Base-by-base conservation (phyloP, 2,888 invertebrate species). In the Gryllus longicercus region DNA sequence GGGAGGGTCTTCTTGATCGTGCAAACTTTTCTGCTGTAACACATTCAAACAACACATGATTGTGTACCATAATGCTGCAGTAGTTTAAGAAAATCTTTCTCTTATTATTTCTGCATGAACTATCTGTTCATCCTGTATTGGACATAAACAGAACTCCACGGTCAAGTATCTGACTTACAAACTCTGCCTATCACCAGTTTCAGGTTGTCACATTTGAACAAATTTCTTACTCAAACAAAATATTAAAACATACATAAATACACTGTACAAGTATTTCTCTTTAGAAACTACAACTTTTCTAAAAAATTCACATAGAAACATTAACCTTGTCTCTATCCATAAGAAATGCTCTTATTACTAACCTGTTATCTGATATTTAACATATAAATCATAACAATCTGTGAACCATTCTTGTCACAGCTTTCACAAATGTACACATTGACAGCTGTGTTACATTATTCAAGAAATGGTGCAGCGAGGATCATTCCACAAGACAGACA, bases 301-400 rank as follows among this genome's bases (percentile, higher is more conserved):
- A 63, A 63, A 63, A 63, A 63, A 63, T 63, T 63, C 63, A 63
- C 63, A 63, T 63, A 63, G 63, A 63, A 63, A 63, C 63, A 63
- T 63, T 63, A 63, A 18, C 63, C n/a, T 63, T 63, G 63, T 63
- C n/a, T 14, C 63, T 63, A 63, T n/a, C n/a, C 63, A 63, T n/a
- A 16, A 63, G 63, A 63, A 63, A 63, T 63, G 63, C 63, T 63
- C 63, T 63, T 63, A 14, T 63, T 18, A 14, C n/a, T 63, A 63
- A 18, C 63, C 63, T n/a, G 63, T 63, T 63, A 63, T 63, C 63
- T 63, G 63, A 63, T 63, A 63, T 63, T 63, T 63, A 63, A 63
- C 63, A 63, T 63, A 63, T 63, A 63, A 63, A 63, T 63, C 63
- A 63, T 63, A 63, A 63, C 63, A 63, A 63, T 63, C 63, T 63